phyloP scores from a whole-genome alignment of 2,797 vertebrate genomes.

The Peromyscus attwateri region DNA sequence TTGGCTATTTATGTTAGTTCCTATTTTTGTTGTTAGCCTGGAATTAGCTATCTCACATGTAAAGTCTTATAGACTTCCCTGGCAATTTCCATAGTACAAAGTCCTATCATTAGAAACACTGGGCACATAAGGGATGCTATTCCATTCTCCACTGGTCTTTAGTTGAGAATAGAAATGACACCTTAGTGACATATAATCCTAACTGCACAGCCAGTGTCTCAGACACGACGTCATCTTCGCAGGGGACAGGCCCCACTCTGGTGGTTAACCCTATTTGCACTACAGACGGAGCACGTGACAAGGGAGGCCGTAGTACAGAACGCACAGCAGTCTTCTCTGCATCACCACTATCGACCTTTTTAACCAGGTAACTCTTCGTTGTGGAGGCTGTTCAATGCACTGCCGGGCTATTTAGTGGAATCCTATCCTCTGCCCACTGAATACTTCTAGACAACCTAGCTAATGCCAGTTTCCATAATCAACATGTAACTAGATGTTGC shows the following conservation, averaged over 20 bases:
- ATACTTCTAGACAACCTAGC: background rate
- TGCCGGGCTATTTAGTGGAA: background rate
- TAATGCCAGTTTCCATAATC: background rate
- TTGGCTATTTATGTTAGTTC: constrained; percentile 20
- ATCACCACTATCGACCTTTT: background rate
- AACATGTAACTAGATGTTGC: background rate
- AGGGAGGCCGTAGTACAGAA: background rate
- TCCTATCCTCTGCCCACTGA: background rate
- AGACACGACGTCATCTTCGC: background rate
- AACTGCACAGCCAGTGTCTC: background rate
- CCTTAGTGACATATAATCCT: background rate
- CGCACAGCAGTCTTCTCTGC: background rate
- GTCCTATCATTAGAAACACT: background rate
- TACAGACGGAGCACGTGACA: background rate
- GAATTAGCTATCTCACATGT: constrained; percentile 7
- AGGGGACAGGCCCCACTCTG: background rate
- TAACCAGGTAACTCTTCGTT: background rate
- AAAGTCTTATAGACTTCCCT: background rate
- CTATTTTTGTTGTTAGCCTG: constrained; percentile 37
- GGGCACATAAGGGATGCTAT: background rate
- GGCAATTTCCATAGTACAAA: background rate
- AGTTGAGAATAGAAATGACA: background rate
- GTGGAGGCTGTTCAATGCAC: background rate
- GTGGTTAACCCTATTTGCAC: background rate
- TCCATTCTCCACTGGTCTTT: background rate